Base-by-base conservation (phyloP, 2,797 vertebrate species). In the Eidolon dupreanum region DNA sequence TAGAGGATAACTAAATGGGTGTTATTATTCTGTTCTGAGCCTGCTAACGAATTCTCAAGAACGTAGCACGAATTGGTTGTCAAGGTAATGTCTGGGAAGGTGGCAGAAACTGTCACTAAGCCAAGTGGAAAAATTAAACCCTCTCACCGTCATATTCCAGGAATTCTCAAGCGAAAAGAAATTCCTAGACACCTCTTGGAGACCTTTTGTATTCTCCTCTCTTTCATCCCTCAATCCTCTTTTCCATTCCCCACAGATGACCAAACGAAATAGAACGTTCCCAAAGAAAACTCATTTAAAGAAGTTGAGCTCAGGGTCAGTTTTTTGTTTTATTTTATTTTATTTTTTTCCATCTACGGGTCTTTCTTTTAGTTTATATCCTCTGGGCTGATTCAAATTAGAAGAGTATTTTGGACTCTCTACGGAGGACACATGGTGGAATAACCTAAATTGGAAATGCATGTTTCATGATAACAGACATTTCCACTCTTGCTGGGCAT, bases 101-200 rank as follows among this genome's bases (percentile, higher is more conserved):
- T 97, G 95, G 96, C 88, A 85, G 95, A 97, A 98, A 96, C 65
- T 98, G 91, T 97, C 96, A 97, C 97, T 93, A 97, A 98, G 93
- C 93, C 96, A 98, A 98, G 97, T 97, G 70, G 74, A 94, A 96
- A 83, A 98, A 97, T 98, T 91, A 97, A 98, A 95, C 49, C 6
- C 83, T 71, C 90, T 96, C 87, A 96, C 93, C 38, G 20, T 86
- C 83, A 91, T 83, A 71, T 96, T 79, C 8, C 79, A 96, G 97
- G 96, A 98, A 98, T 98, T 94, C 94, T 94, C 97, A 85, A 97
- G 93, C 97, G 86, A 96, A 96, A 92, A 97, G 93, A 98, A 97
- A 97, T 95, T 93, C 87, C 10, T 93, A 97, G 83, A 96, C 79
- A 94, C 77, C 61, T 96, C 90, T 96, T 16, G 13, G 74, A 96